Evolutionary conservation across 2,113 vertebrate genomes (phyloP), one percentile per base, ranked within the genome.

Genomic region (Cyanoramphus novaezelandiae): DNA sequence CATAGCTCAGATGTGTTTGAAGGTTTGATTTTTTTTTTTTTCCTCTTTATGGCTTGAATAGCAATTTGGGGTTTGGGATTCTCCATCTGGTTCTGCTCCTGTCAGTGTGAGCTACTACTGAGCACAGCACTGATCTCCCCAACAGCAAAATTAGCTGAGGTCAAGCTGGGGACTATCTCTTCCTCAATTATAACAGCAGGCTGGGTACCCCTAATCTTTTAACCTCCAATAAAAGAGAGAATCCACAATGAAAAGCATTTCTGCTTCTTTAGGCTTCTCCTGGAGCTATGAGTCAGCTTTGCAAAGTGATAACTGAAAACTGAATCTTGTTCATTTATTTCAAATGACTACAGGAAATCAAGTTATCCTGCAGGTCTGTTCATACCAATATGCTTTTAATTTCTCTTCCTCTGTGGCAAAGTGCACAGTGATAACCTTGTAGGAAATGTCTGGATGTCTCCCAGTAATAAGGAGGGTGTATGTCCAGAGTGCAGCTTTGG

Each of bases 281-380:
- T 82, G 80, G 41, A 79, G 86, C n/a, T 41, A 15, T 37, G 82
- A 92, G 77, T 63, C 21, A 85, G 65, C 67, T 85, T 76, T 85
- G 65, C 31, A 65, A 57, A 89, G 53, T 6, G 44, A 19, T 53
- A 82, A 69, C 65, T 62, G 77, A 87, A 95, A 68, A 62, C 44
- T 0, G 0, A 57, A 67, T 88, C 60, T 63, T 35, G 59, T 82
- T 86, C 75, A 55, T 63, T 90, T 84, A 64, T 83, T 93, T 70
- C 67, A 91, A 90, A 49, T 50, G 12, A 35, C 71, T 83, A 6
- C 49, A 88, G 92, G 85, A 90, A 92, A 93, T 94, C 59, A 67
- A 49, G 33, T 74, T 69, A 53, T 43, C 79, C 76, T 81, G 90
- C 28, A 62, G 75, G 50, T 95, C 72, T 83, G 24, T 53, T 95